Evolutionary conservation across 2,888 invertebrate species (phyloP).

Genomic region (Cephus rjabovi): DNA sequence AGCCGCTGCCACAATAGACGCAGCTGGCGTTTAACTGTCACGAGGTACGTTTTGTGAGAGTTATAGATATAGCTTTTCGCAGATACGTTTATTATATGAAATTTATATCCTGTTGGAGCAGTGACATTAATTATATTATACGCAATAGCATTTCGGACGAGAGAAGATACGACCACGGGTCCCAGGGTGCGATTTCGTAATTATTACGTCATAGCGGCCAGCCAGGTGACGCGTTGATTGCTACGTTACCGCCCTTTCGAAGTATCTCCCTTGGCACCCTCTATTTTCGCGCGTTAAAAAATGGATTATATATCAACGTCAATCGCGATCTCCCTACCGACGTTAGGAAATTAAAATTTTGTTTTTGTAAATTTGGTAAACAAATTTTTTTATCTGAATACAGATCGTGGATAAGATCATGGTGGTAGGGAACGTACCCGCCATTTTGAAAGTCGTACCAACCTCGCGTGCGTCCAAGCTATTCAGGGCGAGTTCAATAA

Average conservation of each 20-base stretch:
- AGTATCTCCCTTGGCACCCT: constrained; percentile 7
- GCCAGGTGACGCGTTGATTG: constrained; percentile 58
- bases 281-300: not conserved
- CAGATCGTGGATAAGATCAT: not conserved
- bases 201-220: constrained; percentile 50
- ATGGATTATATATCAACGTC: not conserved
- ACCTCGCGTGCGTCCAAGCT: not conserved
- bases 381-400: not conserved
- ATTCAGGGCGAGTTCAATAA: not conserved
- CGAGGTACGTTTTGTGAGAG: not conserved
- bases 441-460: not conserved
- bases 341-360: not conserved
- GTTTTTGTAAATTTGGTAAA: not conserved
- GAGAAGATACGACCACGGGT: not conserved
- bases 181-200: constrained; percentile 52
- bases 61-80: not conserved
- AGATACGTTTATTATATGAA: not conserved
- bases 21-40: not conserved
- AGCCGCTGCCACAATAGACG: not conserved
- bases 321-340: not conserved
- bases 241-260: constrained; percentile 35
- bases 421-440: not conserved
- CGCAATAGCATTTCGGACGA: not conserved
- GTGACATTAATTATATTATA: not conserved
- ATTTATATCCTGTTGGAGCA: not conserved